Conservation (phyloP, 2,113 vertebrate species). For the Bubo blakistoni region DNA sequence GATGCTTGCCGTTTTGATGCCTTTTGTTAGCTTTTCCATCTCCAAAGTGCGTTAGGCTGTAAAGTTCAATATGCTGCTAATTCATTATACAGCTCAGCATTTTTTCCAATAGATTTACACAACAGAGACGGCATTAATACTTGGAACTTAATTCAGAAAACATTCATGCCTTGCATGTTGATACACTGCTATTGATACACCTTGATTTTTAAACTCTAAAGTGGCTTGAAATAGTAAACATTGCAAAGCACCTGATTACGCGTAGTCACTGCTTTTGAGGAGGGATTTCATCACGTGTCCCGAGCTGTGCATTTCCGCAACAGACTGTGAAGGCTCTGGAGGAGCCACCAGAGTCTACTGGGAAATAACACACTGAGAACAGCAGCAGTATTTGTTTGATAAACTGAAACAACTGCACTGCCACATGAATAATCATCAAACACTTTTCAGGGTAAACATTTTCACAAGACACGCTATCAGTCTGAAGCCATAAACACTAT, state of each 20-base stretch:
- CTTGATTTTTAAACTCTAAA: background rate
- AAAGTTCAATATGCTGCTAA: background rate
- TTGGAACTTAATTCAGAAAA: background rate
- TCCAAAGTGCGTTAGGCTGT: background rate
- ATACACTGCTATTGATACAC: background rate
- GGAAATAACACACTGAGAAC: background rate
- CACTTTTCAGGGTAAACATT: conserved; percentile 25
- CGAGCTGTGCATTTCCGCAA: background rate
- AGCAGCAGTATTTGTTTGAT: background rate
- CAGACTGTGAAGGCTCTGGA: background rate
- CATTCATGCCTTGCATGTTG: background rate
- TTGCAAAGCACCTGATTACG: background rate
- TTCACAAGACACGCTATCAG: background rate
- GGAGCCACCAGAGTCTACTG: background rate
- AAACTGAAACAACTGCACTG: conserved; percentile 14
- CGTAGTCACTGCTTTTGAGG: background rate
- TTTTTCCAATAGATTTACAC: background rate
- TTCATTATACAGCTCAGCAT: background rate
- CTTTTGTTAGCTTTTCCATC: background rate
- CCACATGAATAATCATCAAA: conserved; percentile 6
- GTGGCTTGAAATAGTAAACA: background rate
- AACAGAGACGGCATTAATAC: background rate
- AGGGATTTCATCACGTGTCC: background rate
- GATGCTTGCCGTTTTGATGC: background rate
- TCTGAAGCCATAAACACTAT: background rate